A percentile compares a stretch with the other conserved stretches of the same genome.
These are phyloP conservation scores for Pungitius pungitius DNA, from an alignment of 2,113 vertebrate genomes.

Conservation along the genomic window DNA sequence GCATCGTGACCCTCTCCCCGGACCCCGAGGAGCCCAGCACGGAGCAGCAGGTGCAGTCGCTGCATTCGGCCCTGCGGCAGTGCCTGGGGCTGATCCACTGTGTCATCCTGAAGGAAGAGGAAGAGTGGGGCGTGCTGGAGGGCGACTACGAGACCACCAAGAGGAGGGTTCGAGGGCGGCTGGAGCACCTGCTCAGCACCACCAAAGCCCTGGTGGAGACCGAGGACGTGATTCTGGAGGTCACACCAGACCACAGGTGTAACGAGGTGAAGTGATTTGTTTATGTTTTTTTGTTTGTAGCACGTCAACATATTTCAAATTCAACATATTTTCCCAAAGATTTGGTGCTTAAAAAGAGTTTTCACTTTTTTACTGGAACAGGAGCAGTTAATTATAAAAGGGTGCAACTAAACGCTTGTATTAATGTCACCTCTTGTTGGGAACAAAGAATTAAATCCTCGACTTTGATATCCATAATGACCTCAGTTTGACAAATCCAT, in stretches of 20 bases:
- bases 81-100: conserved; percentile 78
- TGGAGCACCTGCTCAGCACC: conserved; percentile 74
- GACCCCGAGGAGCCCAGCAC: conserved; percentile 51
- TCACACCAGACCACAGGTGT: conserved; percentile 73
- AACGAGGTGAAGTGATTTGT: conserved; percentile 66
- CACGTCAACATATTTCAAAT: background rate
- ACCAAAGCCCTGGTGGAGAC: conserved; percentile 70
- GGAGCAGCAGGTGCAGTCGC: conserved; percentile 67
- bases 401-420: too few relatives aligned
- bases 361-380: too few relatives aligned
- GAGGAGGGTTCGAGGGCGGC: conserved; percentile 65
- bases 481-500: background rate
- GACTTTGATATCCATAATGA: too few relatives aligned
- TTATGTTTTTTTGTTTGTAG: background rate
- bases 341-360: too few relatives aligned
- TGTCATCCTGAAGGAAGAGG: conserved; percentile 74
- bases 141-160: conserved; percentile 73
- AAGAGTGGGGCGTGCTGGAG: conserved; percentile 76
- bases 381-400: too few relatives aligned
- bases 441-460: too few relatives aligned
- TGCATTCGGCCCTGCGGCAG: conserved; percentile 75
- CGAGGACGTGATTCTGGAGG: conserved; percentile 45
- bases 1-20: conserved; percentile 68
- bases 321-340: background rate
- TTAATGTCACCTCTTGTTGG: too few relatives aligned